Evolutionary conservation across 2,797 vertebrate species (phyloP), one percentile per base, ranked within the genome.

Genomic region (Phoxinus dragarum): DNA sequence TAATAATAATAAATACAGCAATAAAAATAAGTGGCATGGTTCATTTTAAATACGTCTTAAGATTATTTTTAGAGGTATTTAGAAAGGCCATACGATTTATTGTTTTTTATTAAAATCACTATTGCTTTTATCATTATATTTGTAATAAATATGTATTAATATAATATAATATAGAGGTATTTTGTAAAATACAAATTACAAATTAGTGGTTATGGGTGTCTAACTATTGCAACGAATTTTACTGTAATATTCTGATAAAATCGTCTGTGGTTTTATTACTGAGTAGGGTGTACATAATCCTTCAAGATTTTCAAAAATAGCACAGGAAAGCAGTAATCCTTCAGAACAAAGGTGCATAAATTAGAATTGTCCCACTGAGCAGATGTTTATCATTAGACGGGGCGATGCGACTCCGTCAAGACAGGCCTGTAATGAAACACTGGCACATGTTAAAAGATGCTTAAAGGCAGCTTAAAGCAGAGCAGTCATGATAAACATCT

Each of bases 351-450:
- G 76, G 64, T 78, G 67, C 64, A 85, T 88, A 86, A 89, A 86
- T 89, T 82, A 86, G 82, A 88, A 85, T 66, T 54, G 44, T 72
- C 84, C 81, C 81, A 86, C 84, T 71, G 78, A 82, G 84, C 84
- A 85, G 86, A 90, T 90, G 81, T 85, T 87, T 90, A 88, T 88
- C 89, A 80, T 81, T 82, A 87, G 82, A 89, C 72, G 52, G 52
- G 89, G 54, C 23, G 61, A 76, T 56, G 64, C 79, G 84, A 56
- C 67, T 68, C 52, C 31, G 16, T 54, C 44, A 73, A 66, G 73
- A 68, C 72, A 21, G 23, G 71, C 34, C 31, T 42, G 64, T 66
- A 85, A 80, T 80, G 44, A 80, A 85, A 72, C 73, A 59, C 42
- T 76, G 76, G 82, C 83, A 77, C 72, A 72, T 49, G 81, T 61